phyloP scores from a whole-genome alignment of 2,888 invertebrate species.

The Meiosimyza decipiens region DNA sequence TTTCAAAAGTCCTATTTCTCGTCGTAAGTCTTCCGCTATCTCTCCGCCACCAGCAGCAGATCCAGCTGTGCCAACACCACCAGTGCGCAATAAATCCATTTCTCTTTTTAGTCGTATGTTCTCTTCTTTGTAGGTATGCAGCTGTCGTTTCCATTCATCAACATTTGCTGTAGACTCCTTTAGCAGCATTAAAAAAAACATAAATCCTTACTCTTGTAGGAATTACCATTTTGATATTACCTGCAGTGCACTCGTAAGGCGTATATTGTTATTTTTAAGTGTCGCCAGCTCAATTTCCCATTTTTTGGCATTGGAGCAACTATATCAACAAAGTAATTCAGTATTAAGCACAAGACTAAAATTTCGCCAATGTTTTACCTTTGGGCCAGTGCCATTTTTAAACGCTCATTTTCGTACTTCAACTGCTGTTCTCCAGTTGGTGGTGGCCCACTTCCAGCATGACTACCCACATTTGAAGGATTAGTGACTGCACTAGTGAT shows the following conservation, averaged over 20 bases:
- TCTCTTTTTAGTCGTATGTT: slow-evolving; percentile 84
- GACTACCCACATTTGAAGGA: slow-evolving; percentile 58
- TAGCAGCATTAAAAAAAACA: background rate
- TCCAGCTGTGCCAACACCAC: slow-evolving; percentile 68
- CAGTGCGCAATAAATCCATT: slow-evolving; percentile 77
- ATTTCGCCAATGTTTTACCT: slow-evolving; percentile 72
- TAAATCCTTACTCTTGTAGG: background rate
- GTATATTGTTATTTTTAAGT: slow-evolving; percentile 94
- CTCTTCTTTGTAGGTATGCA: slow-evolving; percentile 92
- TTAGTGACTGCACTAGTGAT: slow-evolving; percentile 52
- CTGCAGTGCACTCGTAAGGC: slow-evolving; percentile 94
- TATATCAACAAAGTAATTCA: slow-evolving; percentile 63
- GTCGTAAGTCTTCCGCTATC: slow-evolving; percentile 80
- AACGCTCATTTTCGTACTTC: slow-evolving; percentile 96
- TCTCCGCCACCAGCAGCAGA: slow-evolving; percentile 70
- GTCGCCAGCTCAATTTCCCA: slow-evolving; percentile 98
- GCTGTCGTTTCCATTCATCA: slow-evolving; percentile 97
- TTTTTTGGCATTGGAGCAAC: slow-evolving; percentile 97
- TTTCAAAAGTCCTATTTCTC: slow-evolving; percentile 78
- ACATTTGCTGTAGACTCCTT: slow-evolving; percentile 92
- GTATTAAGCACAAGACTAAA: background rate
- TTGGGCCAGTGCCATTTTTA: slow-evolving; percentile 94
- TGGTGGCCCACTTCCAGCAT: slow-evolving; percentile 55
- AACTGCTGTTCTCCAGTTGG: slow-evolving; percentile 79
- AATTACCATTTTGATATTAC: slow-evolving; percentile 46